Evolutionary conservation across 1,140 invertebrate species (phyloP).

Genomic region (Drosophila sturtevanti): DNA sequence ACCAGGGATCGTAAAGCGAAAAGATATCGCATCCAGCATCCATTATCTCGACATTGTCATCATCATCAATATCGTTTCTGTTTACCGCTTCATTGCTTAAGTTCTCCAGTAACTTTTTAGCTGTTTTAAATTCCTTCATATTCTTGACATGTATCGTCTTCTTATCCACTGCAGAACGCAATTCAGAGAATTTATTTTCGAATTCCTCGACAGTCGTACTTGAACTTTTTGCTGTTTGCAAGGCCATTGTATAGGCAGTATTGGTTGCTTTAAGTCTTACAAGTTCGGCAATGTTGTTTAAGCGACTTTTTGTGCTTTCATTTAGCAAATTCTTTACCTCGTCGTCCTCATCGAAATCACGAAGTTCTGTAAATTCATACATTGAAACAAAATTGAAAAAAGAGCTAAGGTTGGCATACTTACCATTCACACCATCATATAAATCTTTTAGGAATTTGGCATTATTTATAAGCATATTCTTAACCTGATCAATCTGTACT

Average conservation of each 20-base stretch:
- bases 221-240: not conserved
- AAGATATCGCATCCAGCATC: conserved; percentile 12
- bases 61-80: not conserved
- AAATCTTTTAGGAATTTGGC: not conserved
- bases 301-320: not conserved
- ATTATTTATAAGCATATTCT: not conserved
- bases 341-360: not conserved
- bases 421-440: not conserved
- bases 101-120: not conserved
- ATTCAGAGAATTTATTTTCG: not conserved
- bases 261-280: not conserved
- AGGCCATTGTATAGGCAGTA: not conserved
- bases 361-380: not conserved
- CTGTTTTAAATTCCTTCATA: conserved; percentile 1
- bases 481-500: not conserved
- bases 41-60: conserved; percentile 16
- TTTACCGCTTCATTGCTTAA: not conserved
- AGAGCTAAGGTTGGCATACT: too few species aligned
- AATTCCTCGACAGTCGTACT: not conserved
- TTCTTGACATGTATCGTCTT: conserved; percentile 5
- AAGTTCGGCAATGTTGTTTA: not conserved
- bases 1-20: conserved; percentile 56
- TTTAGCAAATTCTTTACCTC: not conserved
- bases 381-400: not conserved
- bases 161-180: conserved; percentile 17